Evolutionary conservation across 2,797 vertebrate genomes (phyloP).

Genomic region (Anguilla anguilla): DNA sequence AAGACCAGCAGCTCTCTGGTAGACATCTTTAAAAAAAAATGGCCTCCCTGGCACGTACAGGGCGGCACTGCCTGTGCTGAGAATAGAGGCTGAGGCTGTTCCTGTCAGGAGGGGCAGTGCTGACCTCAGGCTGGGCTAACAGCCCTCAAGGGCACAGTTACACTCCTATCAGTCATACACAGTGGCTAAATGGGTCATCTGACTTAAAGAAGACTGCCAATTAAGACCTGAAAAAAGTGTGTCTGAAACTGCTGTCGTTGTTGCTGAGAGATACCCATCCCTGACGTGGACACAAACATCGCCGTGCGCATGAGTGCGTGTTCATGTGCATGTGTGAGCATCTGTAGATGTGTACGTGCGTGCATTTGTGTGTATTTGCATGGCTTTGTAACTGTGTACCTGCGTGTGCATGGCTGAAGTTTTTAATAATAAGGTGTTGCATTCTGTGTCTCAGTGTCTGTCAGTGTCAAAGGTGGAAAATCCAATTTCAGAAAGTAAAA

Average conservation of each 20-base stretch:
- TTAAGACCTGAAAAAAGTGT: neutral
- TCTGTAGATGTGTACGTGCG: neutral
- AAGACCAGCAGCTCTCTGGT: neutral
- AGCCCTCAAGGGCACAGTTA: neutral
- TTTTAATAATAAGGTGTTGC: neutral
- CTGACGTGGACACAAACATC: neutral
- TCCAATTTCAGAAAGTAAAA: neutral
- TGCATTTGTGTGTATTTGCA: conserved; percentile 9
- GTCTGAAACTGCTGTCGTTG: conserved; percentile 16
- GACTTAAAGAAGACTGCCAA: neutral
- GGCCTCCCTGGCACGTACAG: neutral
- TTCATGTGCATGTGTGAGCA: neutral
- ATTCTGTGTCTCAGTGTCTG: neutral
- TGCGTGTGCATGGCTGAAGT: neutral
- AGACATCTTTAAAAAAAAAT: conserved; percentile 9
- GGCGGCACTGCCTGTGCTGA: neutral
- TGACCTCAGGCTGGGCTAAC: neutral
- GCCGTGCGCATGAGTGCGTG: neutral
- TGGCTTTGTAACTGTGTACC: neutral
- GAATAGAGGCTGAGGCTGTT: neutral
- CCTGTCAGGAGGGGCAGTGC: neutral
- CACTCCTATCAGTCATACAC: neutral
- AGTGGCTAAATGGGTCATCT: neutral
- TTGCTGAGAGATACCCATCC: conserved; percentile 12
- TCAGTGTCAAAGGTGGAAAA: neutral